phyloP scores from a whole-genome alignment of 2,797 vertebrate genomes.

The Melanotaenia maccullochi region DNA sequence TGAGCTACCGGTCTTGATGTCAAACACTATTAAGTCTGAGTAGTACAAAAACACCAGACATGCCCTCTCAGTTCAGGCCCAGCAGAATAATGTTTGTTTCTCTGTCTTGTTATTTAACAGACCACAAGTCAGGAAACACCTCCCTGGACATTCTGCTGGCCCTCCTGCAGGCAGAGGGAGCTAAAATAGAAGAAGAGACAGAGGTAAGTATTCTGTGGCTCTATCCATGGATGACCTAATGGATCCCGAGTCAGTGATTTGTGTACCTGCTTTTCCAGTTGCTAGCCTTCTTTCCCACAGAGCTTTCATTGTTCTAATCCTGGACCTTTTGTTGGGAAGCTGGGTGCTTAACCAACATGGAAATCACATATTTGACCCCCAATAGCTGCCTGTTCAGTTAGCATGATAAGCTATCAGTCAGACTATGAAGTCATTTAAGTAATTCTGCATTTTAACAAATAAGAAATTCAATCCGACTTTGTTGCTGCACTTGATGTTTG shows the following conservation, averaged over 20 bases:
- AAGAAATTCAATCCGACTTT: too few species aligned
- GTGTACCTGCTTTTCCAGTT: slow-evolving; percentile 19
- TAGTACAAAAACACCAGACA: neutral
- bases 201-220: slow-evolving; percentile 85
- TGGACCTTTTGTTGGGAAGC: neutral
- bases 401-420: too few species aligned
- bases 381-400: neutral
- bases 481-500: too few species aligned
- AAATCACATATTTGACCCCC: neutral
- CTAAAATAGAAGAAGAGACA: slow-evolving; percentile 98
- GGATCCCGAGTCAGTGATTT: slow-evolving; percentile 14
- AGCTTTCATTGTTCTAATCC: slow-evolving; percentile 19
- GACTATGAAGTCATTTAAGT: too few species aligned
- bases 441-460: too few species aligned
- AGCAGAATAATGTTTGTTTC: slow-evolving; percentile 13
- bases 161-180: slow-evolving; percentile 94
- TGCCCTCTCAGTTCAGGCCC: neutral
- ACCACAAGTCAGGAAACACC: slow-evolving; percentile 88
- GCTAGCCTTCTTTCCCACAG: slow-evolving; percentile 1
- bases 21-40: neutral
- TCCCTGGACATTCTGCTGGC: slow-evolving; percentile 94
- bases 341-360: neutral
- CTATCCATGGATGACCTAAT: slow-evolving; percentile 28
- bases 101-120: slow-evolving; percentile 73
- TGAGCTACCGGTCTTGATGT: neutral